A percentile compares a stretch with the other conserved stretches of the same genome.
Conservation (phyloP, 1,140 invertebrate species). For the Macrocentrus cingulum region DNA sequence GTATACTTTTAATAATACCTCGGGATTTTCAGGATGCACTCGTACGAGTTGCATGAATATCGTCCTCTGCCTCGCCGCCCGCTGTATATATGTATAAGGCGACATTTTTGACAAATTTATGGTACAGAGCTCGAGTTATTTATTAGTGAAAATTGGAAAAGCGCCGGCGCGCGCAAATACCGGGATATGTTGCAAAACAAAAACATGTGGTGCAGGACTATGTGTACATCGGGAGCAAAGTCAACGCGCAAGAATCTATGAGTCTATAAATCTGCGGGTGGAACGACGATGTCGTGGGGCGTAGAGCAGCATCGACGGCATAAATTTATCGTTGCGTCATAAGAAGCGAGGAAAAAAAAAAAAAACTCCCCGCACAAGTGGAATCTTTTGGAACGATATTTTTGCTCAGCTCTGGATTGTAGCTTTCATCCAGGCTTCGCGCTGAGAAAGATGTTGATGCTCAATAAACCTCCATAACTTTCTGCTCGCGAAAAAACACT, state of each 20-base stretch:
- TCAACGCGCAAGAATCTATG: conserved; percentile 46
- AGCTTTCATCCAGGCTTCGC: too few relatives aligned
- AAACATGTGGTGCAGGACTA: conserved; percentile 14
- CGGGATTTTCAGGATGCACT: background rate
- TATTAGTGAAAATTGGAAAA: conserved; percentile 19
- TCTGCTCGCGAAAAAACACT: too few relatives aligned
- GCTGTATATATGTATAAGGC: background rate
- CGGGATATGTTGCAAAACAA: conserved; percentile 15
- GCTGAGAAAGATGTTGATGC: too few relatives aligned
- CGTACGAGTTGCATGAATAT: background rate
- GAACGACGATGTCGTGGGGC: conserved; percentile 26
- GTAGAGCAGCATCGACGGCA: conserved; percentile 27
- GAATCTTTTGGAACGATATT: conserved; percentile 1
- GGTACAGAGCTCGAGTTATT: conserved; percentile 26
- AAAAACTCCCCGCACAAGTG: background rate
- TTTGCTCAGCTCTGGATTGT: too few relatives aligned
- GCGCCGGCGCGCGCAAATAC: conserved; percentile 17
- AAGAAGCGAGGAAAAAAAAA: conserved; percentile 31
- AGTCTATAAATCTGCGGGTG: conserved; percentile 46
- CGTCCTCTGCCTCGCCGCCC: conserved; percentile 1
- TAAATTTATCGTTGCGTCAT: conserved; percentile 43
- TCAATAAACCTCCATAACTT: too few relatives aligned
- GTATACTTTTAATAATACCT: too few relatives aligned
- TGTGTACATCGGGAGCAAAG: conserved; percentile 5
- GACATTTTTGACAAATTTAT: conserved; percentile 38